A percentile compares a stretch with the other conserved stretches of the same genome.
These are phyloP conservation scores for Copsychus sechellarum DNA, from an alignment of 2,113 vertebrate species.

Conservation along the genomic window DNA sequence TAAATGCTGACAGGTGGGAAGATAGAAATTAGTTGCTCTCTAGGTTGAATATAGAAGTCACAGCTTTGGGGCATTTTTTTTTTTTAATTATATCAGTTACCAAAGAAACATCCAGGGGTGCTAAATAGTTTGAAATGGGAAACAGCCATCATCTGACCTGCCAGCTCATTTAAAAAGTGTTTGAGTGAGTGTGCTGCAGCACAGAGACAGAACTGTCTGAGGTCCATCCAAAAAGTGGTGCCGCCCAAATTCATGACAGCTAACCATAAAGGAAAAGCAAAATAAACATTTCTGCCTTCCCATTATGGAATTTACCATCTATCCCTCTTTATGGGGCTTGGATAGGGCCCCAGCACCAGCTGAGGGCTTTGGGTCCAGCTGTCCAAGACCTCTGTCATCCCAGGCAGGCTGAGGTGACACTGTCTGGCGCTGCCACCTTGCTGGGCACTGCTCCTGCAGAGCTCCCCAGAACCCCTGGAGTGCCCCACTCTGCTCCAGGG, in stretches of 20 bases:
- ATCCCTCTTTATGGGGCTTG: conserved; percentile 13
- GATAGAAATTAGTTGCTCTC: background rate
- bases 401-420: background rate
- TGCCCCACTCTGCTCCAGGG: background rate
- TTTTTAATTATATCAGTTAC: background rate
- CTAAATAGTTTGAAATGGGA: background rate
- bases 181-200: background rate
- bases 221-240: background rate
- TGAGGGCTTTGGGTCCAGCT: conserved; percentile 11
- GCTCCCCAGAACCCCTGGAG: background rate
- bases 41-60: background rate
- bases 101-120: background rate
- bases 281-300: conserved; percentile 11
- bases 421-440: background rate
- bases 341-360: background rate
- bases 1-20: background rate
- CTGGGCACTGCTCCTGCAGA: background rate
- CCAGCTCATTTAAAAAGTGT: background rate
- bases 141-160: background rate
- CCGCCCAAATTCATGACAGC: background rate
- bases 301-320: background rate
- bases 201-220: background rate
- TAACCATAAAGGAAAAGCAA: background rate
- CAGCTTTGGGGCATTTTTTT: background rate
- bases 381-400: background rate